Conservation (phyloP, 2,797 vertebrate genomes). For the Helarctos malayanus region DNA sequence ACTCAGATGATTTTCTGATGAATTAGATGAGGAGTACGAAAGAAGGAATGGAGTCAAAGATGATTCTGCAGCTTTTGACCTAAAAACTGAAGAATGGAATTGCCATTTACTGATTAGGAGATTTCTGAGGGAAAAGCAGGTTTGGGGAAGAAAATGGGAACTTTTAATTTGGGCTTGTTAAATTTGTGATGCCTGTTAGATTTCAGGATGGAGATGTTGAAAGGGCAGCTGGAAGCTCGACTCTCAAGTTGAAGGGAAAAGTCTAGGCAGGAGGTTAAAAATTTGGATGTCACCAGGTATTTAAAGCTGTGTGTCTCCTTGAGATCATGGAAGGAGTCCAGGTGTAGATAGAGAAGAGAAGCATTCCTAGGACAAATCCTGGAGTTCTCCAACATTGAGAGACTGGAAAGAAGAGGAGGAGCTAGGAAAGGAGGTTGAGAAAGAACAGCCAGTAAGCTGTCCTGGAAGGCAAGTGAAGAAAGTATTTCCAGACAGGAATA, state of each 20-base stretch:
- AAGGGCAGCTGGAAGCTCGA: neutral
- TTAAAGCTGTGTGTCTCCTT: conserved; percentile 13
- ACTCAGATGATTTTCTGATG: neutral
- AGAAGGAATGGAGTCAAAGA: conserved; percentile 6
- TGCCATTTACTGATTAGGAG: conserved; percentile 23
- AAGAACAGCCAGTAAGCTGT: neutral
- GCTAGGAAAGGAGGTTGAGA: neutral
- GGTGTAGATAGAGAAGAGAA: neutral
- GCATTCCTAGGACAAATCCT: conserved; percentile 5
- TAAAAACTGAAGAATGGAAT: conserved; percentile 48
- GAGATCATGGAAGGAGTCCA: neutral
- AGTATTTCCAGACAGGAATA: conserved; percentile 47
- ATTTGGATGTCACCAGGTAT: conserved; percentile 1
- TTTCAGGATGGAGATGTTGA: conserved; percentile 10
- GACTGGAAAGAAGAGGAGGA: neutral
- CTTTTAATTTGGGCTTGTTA: conserved; percentile 20
- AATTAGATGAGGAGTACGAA: neutral
- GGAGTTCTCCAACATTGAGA: neutral
- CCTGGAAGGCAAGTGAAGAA: conserved; percentile 4
- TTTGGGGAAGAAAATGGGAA: conserved; percentile 20
- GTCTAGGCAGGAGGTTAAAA: neutral
- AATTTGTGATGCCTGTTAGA: neutral
- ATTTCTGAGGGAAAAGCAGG: neutral
- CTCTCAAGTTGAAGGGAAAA: conserved; percentile 1
- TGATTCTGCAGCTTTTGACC: neutral